These are phyloP conservation scores for Melanocharis versteri DNA, from an alignment of 2,113 vertebrate species.

Conservation along the genomic window DNA sequence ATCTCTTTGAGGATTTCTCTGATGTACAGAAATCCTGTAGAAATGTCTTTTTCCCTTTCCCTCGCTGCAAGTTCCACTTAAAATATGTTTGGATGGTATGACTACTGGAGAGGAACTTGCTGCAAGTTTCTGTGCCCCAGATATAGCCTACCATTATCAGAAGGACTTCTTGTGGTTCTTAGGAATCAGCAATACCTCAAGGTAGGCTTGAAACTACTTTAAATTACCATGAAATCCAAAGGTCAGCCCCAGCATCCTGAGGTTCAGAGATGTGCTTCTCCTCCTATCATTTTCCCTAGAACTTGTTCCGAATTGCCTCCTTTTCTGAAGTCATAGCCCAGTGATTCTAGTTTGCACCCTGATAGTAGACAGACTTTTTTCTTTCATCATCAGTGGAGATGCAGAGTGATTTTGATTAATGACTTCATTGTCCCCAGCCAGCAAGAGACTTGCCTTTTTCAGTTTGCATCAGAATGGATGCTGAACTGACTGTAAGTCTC, in stretches of 20 bases:
- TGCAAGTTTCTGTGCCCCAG: not conserved
- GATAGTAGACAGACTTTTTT: slow-evolving; percentile 9
- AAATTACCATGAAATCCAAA: not conserved
- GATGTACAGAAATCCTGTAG: slow-evolving; percentile 5
- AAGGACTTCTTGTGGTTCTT: not conserved
- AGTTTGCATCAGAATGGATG: slow-evolving; percentile 60
- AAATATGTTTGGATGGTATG: not conserved
- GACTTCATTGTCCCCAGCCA: slow-evolving; percentile 60
- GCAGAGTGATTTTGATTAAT: slow-evolving; percentile 62
- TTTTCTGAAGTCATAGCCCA: not conserved
- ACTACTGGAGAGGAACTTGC: not conserved
- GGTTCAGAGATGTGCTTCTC: not conserved
- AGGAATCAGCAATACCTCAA: not conserved
- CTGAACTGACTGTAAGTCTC: slow-evolving; percentile 31
- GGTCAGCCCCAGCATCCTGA: not conserved
- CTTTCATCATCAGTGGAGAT: slow-evolving; percentile 26
- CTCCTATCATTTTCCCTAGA: not conserved
- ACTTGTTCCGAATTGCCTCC: not conserved
- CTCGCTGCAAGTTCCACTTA: not conserved
- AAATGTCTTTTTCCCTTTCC: slow-evolving; percentile 5
- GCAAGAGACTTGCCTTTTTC: slow-evolving; percentile 56
- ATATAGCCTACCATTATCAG: not conserved
- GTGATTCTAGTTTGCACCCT: slow-evolving; percentile 10
- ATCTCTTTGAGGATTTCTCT: slow-evolving; percentile 43
- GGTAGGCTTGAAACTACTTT: not conserved